Evolutionary conservation across 2,797 vertebrate genomes (phyloP).

Genomic region (Pogonophryne albipinna): DNA sequence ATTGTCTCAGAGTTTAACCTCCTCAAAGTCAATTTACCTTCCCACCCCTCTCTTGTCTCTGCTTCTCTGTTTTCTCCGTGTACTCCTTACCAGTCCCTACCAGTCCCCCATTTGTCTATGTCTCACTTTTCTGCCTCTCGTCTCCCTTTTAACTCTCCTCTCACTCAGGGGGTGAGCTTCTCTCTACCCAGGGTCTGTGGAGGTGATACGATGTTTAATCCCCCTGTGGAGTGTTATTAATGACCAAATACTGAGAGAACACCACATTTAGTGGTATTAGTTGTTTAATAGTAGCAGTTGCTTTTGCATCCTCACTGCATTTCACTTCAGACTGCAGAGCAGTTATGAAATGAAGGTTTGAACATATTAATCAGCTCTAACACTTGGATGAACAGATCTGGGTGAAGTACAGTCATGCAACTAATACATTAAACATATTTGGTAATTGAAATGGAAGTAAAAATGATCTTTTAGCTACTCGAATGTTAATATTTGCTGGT

Average conservation of each 20-base stretch:
- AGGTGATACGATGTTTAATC: conserved; percentile 25
- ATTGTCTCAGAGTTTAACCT: conserved; percentile 79
- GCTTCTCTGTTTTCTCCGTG: conserved; percentile 42
- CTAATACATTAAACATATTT: neutral
- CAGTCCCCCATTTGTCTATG: conserved; percentile 33
- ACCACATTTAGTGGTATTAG: neutral
- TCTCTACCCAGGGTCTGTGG: conserved; percentile 18
- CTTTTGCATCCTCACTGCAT: conserved; percentile 1
- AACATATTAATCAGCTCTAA: neutral
- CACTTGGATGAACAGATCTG: neutral
- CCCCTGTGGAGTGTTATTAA: conserved; percentile 22
- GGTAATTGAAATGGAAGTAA: neutral
- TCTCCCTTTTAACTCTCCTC: conserved; percentile 34
- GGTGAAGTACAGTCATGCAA: neutral
- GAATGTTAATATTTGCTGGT: neutral
- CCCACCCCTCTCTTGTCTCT: conserved; percentile 45
- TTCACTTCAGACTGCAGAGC: neutral
- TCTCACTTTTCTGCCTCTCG: conserved; percentile 34
- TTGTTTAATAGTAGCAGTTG: neutral
- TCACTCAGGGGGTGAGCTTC: conserved; percentile 34
- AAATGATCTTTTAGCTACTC: neutral
- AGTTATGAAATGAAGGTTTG: neutral
- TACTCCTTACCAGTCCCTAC: conserved; percentile 30
- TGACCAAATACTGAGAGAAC: conserved; percentile 9
- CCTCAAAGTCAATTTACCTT: conserved; percentile 80